These are phyloP conservation scores for Epinephelus moara DNA, from an alignment of 2,113 vertebrate genomes.

Conservation along the genomic window DNA sequence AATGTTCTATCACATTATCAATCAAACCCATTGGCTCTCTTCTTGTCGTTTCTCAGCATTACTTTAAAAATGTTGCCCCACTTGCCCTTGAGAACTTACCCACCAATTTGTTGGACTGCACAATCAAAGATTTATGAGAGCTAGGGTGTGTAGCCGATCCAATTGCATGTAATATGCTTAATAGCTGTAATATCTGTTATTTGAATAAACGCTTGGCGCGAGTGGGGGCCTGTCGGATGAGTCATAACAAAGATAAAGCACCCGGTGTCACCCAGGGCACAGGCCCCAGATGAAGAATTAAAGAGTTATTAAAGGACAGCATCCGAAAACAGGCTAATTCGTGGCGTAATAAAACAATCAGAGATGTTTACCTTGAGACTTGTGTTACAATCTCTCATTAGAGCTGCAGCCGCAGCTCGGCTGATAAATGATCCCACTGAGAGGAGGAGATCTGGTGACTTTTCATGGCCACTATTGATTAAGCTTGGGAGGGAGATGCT, in stretches of 20 bases:
- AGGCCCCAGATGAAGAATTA: slow-evolving; percentile 71
- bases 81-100: slow-evolving; percentile 57
- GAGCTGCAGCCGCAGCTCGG: slow-evolving; percentile 42
- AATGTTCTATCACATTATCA: slow-evolving; percentile 18
- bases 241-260: slow-evolving; percentile 75
- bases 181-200: slow-evolving; percentile 78
- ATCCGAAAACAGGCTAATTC: slow-evolving; percentile 66
- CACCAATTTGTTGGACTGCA: slow-evolving; percentile 51
- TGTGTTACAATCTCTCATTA: slow-evolving; percentile 63
- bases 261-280: slow-evolving; percentile 65
- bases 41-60: not conserved
- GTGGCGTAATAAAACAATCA: slow-evolving; percentile 74
- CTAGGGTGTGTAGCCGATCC: slow-evolving; percentile 39
- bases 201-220: slow-evolving; percentile 69
- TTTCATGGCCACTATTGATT: slow-evolving; percentile 72
- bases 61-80: slow-evolving; percentile 35
- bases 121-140: slow-evolving; percentile 66
- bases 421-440: slow-evolving; percentile 65
- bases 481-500: slow-evolving; percentile 50
- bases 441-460: slow-evolving; percentile 69
- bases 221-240: slow-evolving; percentile 48
- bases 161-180: slow-evolving; percentile 69
- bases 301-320: slow-evolving; percentile 74
- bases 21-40: slow-evolving; percentile 17
- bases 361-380: slow-evolving; percentile 75